These are phyloP conservation scores for Dendroctonus valens DNA, from an alignment of 1,140 invertebrate species.

Conservation along the genomic window DNA sequence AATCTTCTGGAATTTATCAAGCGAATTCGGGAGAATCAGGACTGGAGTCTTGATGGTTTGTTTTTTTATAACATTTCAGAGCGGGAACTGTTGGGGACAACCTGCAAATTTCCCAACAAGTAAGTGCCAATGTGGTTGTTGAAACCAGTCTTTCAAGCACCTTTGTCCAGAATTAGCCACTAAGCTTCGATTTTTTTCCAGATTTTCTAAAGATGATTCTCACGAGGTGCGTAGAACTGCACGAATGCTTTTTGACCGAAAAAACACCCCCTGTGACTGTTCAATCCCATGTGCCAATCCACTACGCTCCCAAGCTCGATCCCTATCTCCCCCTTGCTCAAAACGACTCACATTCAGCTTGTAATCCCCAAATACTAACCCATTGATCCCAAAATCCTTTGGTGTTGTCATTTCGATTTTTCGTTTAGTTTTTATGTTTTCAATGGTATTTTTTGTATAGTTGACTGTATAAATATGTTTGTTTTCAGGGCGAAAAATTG, in stretches of 20 bases:
- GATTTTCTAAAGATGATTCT: slow-evolving; percentile 6
- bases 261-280: slow-evolving; percentile 2
- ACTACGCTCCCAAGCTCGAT: slow-evolving; percentile 1
- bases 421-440: neutral
- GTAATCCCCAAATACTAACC: neutral
- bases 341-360: slow-evolving; percentile 8
- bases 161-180: neutral
- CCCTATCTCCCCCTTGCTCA: slow-evolving; percentile 2
- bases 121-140: neutral
- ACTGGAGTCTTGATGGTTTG: slow-evolving; percentile 42
- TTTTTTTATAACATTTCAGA: slow-evolving; percentile 39
- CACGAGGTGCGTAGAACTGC: slow-evolving; percentile 30
- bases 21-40: slow-evolving; percentile 35
- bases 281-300: slow-evolving; percentile 10
- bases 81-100: slow-evolving; percentile 35
- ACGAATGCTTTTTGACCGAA: slow-evolving; percentile 14
- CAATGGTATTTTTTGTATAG: neutral
- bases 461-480: slow-evolving; percentile 7
- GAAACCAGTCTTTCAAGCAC: neutral
- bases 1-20: slow-evolving; percentile 44
- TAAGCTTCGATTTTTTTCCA: slow-evolving; percentile 4
- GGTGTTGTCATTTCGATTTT: slow-evolving; percentile 7
- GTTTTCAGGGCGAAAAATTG: slow-evolving; percentile 33
- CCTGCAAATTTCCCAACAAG: slow-evolving; percentile 4
- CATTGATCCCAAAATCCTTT: slow-evolving; percentile 11